Base-by-base conservation (phyloP, 1,140 invertebrate genomes). In the Drosophila parabipectinata region DNA sequence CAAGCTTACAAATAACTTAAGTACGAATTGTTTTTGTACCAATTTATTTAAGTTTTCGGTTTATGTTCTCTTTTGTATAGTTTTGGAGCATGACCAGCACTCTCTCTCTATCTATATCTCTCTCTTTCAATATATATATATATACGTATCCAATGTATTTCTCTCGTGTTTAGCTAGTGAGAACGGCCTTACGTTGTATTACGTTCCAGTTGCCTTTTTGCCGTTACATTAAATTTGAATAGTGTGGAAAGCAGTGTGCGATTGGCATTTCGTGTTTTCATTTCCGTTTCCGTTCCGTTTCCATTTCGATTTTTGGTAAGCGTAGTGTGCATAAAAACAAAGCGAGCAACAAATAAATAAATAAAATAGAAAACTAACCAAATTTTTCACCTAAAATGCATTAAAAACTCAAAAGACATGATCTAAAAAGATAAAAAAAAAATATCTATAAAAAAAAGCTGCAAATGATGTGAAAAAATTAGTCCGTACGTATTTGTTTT, bases 311-410 rank as follows among this genome's bases (percentile, higher is more conserved):
- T 61, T 69, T 81, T 82, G 62, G 78, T 77, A 85, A 90, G 77
- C 89, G 89, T 91, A 91, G 89, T 91, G 89, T 91, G 89, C 89
- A 91, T 91, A 72, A 75, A 77, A 73, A 66, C 66, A 74, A 79
- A 82, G 87, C 73, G 63, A 66, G 66, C 80, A 90, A 83, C 80
- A 88, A 81, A 89, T 82, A 85, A 84, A 81, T 85, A 85, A 85
- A 72, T 85, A 85, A 85, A 85, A 85, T 87, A 83, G 79, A 67
- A 82, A 85, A 78, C 78, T 87, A 87, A 87, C 82, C 78, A 84
- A 77, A 78, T 87, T 82, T 37, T 87, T 54, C 72, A 87, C 77
- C 75, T 81, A 75, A 84, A 87, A 85, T 85, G 81, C 82, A 85
- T 87, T 79, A 53, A 81, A 79, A 76, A 76, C 15, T 21, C 55